These are phyloP conservation scores for Hanleya hanleyi DNA, from an alignment of 2,888 invertebrate species.

Conservation along the genomic window DNA sequence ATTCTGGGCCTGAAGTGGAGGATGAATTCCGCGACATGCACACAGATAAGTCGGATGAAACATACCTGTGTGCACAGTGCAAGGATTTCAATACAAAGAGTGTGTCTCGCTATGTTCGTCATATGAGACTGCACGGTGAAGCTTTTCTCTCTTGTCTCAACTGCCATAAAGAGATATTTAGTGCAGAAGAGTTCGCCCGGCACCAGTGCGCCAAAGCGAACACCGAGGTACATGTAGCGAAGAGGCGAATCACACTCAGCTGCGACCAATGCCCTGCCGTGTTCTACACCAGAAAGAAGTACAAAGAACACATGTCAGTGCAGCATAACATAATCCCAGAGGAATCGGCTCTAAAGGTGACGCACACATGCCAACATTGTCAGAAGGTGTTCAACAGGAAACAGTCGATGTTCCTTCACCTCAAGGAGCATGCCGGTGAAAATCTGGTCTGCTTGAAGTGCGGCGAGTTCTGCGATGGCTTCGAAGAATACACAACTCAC, in stretches of 20 bases:
- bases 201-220: constrained; percentile 3
- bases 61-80: background rate
- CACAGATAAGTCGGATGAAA: background rate
- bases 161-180: background rate
- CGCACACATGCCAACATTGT: constrained; percentile 58
- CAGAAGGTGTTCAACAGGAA: constrained; percentile 53
- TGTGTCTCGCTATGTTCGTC: background rate
- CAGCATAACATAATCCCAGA: constrained; percentile 39
- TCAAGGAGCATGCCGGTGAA: constrained; percentile 53
- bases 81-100: background rate
- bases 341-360: constrained; percentile 42
- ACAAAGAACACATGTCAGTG: constrained; percentile 45
- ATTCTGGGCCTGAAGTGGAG: background rate
- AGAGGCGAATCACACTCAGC: background rate
- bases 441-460: constrained; percentile 56
- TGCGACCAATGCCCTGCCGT: constrained; percentile 8
- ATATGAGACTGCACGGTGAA: constrained; percentile 1
- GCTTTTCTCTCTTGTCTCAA: background rate
- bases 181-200: background rate
- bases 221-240: background rate
- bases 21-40: background rate
- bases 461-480: constrained; percentile 54
- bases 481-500: constrained; percentile 47
- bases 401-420: constrained; percentile 53
- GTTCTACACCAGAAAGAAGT: constrained; percentile 16